phyloP scores from a whole-genome alignment of 2,888 invertebrate genomes.

The Stenotaenia linearis region DNA sequence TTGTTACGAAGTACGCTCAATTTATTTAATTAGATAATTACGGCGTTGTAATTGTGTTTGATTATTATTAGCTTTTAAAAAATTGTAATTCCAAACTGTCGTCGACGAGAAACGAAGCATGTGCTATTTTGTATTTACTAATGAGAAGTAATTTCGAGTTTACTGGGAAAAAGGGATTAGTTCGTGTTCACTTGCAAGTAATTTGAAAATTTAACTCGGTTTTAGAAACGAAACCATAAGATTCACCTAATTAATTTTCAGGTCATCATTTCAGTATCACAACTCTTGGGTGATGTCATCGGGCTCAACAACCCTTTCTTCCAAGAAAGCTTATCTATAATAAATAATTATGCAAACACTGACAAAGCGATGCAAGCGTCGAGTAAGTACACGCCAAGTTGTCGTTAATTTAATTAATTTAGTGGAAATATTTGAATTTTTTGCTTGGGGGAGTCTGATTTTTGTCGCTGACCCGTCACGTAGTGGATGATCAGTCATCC shows the following conservation, averaged over 20 bases:
- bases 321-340: slow-evolving; percentile 84
- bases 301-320: slow-evolving; percentile 88
- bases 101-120: slow-evolving; percentile 80
- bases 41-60: not conserved
- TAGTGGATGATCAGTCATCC: not conserved
- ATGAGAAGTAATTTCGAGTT: slow-evolving; percentile 94
- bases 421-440: slow-evolving; percentile 24
- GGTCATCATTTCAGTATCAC: slow-evolving; percentile 93
- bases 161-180: slow-evolving; percentile 72
- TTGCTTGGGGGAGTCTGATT: not conserved
- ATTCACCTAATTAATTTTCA: slow-evolving; percentile 45
- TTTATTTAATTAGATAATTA: no score
- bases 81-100: slow-evolving; percentile 81
- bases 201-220: not conserved
- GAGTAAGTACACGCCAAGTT: slow-evolving; percentile 51
- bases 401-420: not conserved
- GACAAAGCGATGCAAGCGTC: slow-evolving; percentile 93
- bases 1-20: slow-evolving; percentile 57
- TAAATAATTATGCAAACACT: slow-evolving; percentile 86
- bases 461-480: slow-evolving; percentile 16
- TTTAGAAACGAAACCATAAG: not conserved
- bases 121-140: slow-evolving; percentile 80
- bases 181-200: slow-evolving; percentile 81
- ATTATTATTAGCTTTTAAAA: slow-evolving; percentile 54
- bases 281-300: slow-evolving; percentile 84